These are phyloP conservation scores for Catharus fuscescens DNA, from an alignment of 2,113 vertebrate species.

Conservation along the genomic window DNA sequence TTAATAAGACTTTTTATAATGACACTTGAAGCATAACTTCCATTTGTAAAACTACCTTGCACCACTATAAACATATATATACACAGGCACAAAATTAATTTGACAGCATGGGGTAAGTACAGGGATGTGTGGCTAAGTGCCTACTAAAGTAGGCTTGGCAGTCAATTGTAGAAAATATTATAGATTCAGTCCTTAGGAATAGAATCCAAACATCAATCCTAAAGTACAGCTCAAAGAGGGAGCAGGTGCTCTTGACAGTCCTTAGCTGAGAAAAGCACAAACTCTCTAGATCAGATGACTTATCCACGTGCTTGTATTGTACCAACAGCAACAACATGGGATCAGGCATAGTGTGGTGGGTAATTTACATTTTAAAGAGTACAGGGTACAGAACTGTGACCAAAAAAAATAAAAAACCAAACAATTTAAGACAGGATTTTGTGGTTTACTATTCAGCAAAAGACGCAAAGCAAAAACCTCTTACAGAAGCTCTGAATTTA, in stretches of 20 bases:
- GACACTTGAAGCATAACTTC: background rate
- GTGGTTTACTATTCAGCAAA: background rate
- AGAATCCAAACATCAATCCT: background rate
- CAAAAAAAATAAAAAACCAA: background rate
- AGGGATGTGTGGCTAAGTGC: background rate
- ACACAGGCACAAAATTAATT: background rate
- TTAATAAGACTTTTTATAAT: background rate
- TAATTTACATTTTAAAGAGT: background rate
- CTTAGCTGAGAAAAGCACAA: background rate
- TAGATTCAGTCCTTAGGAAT: background rate
- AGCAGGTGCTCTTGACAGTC: background rate
- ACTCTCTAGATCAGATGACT: background rate
- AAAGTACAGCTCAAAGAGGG: background rate
- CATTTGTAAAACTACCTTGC: background rate
- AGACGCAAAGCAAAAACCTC: background rate
- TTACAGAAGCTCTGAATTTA: background rate
- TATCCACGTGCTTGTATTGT: background rate
- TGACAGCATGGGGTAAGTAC: background rate
- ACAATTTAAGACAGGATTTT: background rate
- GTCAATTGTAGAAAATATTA: background rate
- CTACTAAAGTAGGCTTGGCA: background rate
- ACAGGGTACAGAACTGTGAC: background rate
- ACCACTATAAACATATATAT: background rate
- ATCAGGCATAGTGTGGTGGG: fast-evolving
- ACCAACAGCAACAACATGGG: background rate